Evolutionary conservation across 1,140 invertebrate genomes (phyloP), one percentile per base, ranked within the genome.

Genomic region (Eupristina koningsbergeri): DNA sequence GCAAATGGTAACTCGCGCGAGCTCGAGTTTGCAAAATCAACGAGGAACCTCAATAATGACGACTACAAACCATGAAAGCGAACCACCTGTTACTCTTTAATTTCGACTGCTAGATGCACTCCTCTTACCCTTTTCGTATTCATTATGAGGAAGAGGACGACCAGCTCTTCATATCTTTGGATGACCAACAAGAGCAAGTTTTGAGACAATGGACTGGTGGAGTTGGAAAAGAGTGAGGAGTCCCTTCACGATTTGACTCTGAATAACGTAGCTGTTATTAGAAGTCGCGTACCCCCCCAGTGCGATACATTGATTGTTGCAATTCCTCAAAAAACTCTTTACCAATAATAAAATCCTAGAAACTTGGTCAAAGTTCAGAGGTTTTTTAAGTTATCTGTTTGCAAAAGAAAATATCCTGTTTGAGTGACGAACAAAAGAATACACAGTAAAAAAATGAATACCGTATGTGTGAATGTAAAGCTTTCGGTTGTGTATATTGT

Each of bases 41-140:
- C 22, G 53, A 22, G 53, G 53, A 71, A 80, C 69, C 63, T 83
- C 53, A 36, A 81, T 41, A 75, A 80, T 53, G 63, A 41, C 36
- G 63, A 61, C 39, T 74, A 81, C 53, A 76, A 76, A 75, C 80
- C 80, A 64, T 75, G 76, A 84, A 85, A 87, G 87, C 85, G 80
- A 86, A 86, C 88, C 88, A 89, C 88, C 88, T 89, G 88, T 89
- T 89, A 89, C 88, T 78, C 86, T 73, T 84, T 67, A 85, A 75
- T 41, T 86, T 71, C 86, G 64, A 67, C 64, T 36, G 36, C 53
- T 26, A 26, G 22, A 58, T 58, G 19, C 26, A 26, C 53, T 26
- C n/a, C 53, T 22, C 53, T 58, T 26, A 9, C 22, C 53, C 53
- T 22, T 19, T 58, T 22, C 53, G 22, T 58, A 26, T 22, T 58